Evolutionary conservation across 2,113 vertebrate species (phyloP), one percentile per base, ranked within the genome.

Genomic region (Gallinago media): DNA sequence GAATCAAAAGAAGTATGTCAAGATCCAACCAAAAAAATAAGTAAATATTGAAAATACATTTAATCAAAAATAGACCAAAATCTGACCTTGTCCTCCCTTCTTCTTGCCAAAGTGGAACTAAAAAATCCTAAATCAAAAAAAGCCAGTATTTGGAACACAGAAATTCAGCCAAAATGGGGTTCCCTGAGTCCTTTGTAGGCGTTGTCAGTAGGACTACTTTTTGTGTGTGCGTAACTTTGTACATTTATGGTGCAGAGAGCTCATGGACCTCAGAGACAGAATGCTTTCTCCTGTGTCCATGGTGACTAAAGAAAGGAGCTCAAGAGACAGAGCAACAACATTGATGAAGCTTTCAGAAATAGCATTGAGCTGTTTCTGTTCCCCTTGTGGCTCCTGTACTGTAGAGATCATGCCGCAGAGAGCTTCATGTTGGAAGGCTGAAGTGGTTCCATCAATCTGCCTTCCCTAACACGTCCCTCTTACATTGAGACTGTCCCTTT

Each of bases 281-380:
- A 65, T 15, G 34, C 40, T 86, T 44, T 65, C 31, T 92, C 36
- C 55, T 66, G 42, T 71, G 77, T 50, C 77, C 38, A 15, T 66
- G 19, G 50, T 74, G 68, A 74, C 76, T 77, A 36, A 89, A 62
- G 63, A 94, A 90, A 88, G 32, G 23, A 73, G 12, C 50, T 89
- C 46, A 74, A 86, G 80, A 84, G 76, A 31, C 44, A 65, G 38
- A 94, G 34, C 7, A 0, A 38, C 18, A 94, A 49, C 49, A 44
- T 44, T 91, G 72, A 65, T 70, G 58, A 91, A 92, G 74, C 65
- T 71, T 73, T 31, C 46, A 84, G 92, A 81, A 94, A 89, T 62
- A 67, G 19, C 12, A 2, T 20, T 77, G 32, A 92, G 47, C 46
- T 15, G 2, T 63, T 94, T 92, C 44, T 31, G 32, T 59, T 80